Base-by-base conservation (phyloP, 2,797 vertebrate species). In the Brotula barbata region DNA sequence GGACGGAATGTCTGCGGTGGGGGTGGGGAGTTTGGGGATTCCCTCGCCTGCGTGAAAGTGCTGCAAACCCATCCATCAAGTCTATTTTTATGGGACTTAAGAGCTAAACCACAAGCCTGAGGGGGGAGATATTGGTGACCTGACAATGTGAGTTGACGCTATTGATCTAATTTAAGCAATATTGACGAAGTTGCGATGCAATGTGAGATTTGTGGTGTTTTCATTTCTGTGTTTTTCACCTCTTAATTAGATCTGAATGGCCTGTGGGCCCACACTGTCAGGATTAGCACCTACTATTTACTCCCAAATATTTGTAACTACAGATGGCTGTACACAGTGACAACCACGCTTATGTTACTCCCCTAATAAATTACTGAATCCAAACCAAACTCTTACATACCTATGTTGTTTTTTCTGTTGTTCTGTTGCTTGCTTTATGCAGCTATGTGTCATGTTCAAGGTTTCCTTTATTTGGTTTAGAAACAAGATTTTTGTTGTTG, bases 161-260 rank as follows among this genome's bases (percentile, higher is more conserved):
- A 88, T 78, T 85, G 81, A 90, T 87, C 77, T 80, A 80, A 85
- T 87, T 86, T 81, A 85, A 83, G 83, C 45, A 73, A 66, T 57
- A 44, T 61, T 39, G 46, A 55, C 56, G 77, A 77, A 65, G 70
- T 66, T 7, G 37, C 46, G 47, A 67, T 56, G 75, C 39, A 6
- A 22, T 45, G 47, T 53, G 65, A 80, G 82, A 87, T 88, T 81
- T 83, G 78, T 80, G 75, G 71, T 37, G 2, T 81, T 87, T 87
- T 78, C 67, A 81, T 85, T 72, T 72, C 50, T 68, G 55, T 13
- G 21, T 79, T 80, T 83, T 81, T 81, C 74, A 75, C 66, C 55
- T 68, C 54, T 64, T 84, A 82, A 87, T 88, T 80, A 85, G 70
- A 79, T 83, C 52, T 77, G 66, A 66, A 58, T 76, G 65, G 68